Percentiles rank a stretch among this genome's conserved stretches.
Conservation (phyloP, 2,113 vertebrate species). For the Phalacrocorax pelagicus region DNA sequence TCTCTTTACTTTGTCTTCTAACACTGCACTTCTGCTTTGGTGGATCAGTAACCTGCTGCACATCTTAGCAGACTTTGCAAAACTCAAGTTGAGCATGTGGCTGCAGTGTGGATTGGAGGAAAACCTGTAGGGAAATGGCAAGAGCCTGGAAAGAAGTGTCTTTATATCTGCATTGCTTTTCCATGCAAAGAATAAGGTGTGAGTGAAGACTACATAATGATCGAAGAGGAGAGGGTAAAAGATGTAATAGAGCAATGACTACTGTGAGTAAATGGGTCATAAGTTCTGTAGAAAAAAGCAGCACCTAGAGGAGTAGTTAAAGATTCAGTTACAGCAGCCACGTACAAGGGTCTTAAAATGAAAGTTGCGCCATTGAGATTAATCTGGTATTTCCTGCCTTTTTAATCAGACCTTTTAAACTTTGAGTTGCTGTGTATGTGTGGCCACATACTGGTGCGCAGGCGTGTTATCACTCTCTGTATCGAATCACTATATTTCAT, state of each 20-base stretch:
- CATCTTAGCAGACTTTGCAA: not conserved
- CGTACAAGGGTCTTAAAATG: not conserved
- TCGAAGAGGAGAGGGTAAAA: not conserved
- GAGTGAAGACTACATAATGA: not conserved
- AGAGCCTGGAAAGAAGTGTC: not conserved
- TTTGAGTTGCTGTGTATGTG: not conserved
- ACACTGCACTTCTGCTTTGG: not conserved
- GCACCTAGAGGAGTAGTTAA: not conserved
- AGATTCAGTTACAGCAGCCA: not conserved
- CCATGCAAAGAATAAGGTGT: not conserved
- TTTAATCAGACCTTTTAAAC: not conserved
- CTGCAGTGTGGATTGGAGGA: not conserved
- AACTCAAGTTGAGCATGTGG: not conserved
- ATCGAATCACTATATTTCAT: not conserved
- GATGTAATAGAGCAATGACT: not conserved
- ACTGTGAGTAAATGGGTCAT: not conserved
- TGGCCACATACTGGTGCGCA: not conserved
- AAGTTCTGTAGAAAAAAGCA: not conserved
- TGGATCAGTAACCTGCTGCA: not conserved
- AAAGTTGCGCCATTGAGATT: not conserved
- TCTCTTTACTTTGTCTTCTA: not conserved
- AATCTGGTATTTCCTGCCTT: slow-evolving; percentile 6
- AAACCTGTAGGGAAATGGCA: not conserved
- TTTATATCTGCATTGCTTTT: not conserved
- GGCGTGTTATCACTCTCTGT: not conserved